phyloP scores from a whole-genome alignment of 2,888 invertebrate species.

The Agrochola circellaris region DNA sequence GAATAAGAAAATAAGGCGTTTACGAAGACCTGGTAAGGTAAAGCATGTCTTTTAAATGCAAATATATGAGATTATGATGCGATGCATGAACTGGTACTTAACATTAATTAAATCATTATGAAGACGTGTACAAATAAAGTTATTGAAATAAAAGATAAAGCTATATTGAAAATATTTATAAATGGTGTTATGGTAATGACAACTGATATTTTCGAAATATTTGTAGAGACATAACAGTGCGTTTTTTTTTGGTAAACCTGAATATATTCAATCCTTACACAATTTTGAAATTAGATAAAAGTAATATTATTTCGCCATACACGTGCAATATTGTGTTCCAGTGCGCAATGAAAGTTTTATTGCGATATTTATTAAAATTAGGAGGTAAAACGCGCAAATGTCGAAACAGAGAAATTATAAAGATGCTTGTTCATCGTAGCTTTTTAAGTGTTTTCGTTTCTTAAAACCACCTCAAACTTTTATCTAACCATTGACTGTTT shows the following conservation, averaged over 20 bases:
- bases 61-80: constrained; percentile 10
- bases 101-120: constrained; percentile 6
- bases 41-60: constrained; percentile 25
- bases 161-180: background rate
- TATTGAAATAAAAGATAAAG: background rate
- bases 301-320: background rate
- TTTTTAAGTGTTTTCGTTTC: constrained; percentile 11
- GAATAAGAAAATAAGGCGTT: constrained; percentile 47
- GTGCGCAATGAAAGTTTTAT: background rate
- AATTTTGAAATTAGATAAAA: constrained; percentile 18
- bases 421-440: constrained; percentile 5
- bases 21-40: constrained; percentile 22
- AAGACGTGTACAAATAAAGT: background rate
- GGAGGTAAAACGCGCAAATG: background rate
- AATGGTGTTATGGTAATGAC: background rate
- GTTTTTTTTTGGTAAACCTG: background rate
- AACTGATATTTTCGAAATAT: background rate
- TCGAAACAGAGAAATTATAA: constrained; percentile 4
- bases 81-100: constrained; percentile 1
- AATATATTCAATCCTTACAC: background rate
- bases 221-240: background rate
- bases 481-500: constrained; percentile 23
- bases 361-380: background rate
- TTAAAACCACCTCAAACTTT: constrained; percentile 26
- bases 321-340: background rate